Conservation (phyloP, 2,113 vertebrate species). For the Xiphophorus hellerii region DNA sequence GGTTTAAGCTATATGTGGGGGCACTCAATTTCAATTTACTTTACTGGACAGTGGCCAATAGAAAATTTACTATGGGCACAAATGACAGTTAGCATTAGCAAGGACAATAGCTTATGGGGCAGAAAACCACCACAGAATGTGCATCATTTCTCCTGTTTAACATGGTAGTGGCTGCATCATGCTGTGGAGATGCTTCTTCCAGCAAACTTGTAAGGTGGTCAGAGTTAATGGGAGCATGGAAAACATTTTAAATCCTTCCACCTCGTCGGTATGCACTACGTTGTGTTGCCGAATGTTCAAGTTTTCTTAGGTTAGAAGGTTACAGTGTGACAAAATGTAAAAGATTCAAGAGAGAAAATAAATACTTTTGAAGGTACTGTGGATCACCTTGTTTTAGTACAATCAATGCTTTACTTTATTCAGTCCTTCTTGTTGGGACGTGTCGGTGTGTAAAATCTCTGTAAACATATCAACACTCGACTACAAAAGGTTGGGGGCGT, state of each 20-base stretch:
- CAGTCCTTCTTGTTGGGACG: conserved; percentile 34
- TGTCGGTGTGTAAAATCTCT: conserved; percentile 44
- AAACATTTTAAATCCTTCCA: not conserved
- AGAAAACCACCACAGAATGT: too few species aligned
- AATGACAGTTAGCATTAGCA: too few species aligned
- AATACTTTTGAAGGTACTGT: not conserved
- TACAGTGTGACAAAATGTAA: not conserved
- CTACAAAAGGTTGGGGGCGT: conserved; percentile 35
- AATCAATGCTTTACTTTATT: conserved; percentile 67
- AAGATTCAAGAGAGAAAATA: not conserved
- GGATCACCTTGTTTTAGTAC: conserved; percentile 47
- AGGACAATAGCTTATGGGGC: too few species aligned
- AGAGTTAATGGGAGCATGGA: too few species aligned
- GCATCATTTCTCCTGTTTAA: too few species aligned
- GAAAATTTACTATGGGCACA: too few species aligned
- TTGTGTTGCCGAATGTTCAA: not conserved
- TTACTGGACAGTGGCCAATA: too few species aligned
- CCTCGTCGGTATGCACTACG: not conserved
- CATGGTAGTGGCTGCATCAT: too few species aligned
- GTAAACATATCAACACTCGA: conserved; percentile 68
- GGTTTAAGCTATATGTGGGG: too few species aligned
- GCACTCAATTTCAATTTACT: too few species aligned
- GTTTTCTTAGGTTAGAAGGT: not conserved
- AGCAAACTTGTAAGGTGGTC: too few species aligned
- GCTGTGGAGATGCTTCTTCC: too few species aligned